Evolutionary conservation across 2,888 invertebrate genomes (phyloP), one percentile per base, ranked within the genome.

Genomic region (Epiblema foenella): DNA sequence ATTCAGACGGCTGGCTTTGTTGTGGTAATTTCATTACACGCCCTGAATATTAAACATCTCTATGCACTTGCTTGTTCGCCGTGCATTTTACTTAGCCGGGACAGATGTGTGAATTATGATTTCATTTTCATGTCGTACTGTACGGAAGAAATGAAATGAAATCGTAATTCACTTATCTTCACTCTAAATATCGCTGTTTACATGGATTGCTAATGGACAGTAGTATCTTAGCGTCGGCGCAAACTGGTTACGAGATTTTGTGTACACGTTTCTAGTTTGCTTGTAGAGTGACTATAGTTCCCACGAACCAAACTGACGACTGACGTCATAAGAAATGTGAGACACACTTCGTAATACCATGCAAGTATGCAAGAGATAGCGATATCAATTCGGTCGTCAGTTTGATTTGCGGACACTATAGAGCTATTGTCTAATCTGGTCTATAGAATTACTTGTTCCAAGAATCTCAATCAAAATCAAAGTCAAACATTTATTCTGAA

Each of bases 11-110:
- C 75, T 76, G 81, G 86, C 91, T 91, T 91, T 91, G 91, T 91
- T 88, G 91, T 89, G 91, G 87, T 91, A 89, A 91, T 91, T 89
- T 89, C 89, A 89, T 91, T 89, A 85, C 82, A 83, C 81, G 86
- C 83, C 85, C 81, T 87, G 90, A 87, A 91, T 91, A 89, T 89
- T 90, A 91, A 91, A 84, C 79, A 71, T 75, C 76, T 75, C 77
- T 77, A 77, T 81, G 78, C 84, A 83, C 84, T 87, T 83, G 83
- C 79, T 77, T 69, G 52, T 76, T 69, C 54, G 52, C 64, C 39
- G 24, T 64, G 64, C 64, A 73, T 74, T 72, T 66, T 69, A 67
- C 59, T 57, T 64, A 64, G 64, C 39, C 20, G 39, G 54, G 64
- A 54, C 64, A 64, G 69, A 68, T 65, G 68, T 66, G 52, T 69